These are phyloP conservation scores for Entomobrya multifasciata DNA, from an alignment of 2,888 invertebrate species.

Conservation along the genomic window DNA sequence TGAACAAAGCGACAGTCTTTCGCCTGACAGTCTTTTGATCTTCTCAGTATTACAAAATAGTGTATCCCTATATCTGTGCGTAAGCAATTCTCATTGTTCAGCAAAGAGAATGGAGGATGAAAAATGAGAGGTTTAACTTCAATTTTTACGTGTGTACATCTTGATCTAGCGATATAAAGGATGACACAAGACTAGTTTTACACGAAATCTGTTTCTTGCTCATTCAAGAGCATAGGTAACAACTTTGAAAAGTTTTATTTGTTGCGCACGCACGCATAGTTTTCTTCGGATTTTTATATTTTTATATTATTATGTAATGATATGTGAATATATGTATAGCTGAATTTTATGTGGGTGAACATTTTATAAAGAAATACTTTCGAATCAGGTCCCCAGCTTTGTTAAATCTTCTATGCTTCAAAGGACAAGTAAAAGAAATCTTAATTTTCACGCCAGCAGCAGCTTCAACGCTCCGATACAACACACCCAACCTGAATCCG, in stretches of 20 bases:
- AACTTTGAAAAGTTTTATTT: not conserved
- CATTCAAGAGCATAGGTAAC: not conserved
- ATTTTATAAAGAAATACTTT: not conserved
- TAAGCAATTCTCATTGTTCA: not conserved
- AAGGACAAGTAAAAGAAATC: constrained; percentile 22
- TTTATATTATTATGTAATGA: not conserved
- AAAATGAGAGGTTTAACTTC: constrained; percentile 23
- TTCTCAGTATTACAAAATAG: constrained; percentile 3
- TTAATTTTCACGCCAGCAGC: constrained; percentile 47
- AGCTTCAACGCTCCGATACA: not conserved
- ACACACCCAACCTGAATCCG: not conserved
- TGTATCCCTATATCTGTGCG: not conserved
- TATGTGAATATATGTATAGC: not conserved
- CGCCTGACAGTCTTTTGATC: constrained; percentile 19
- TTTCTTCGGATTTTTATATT: not conserved
- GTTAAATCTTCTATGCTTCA: constrained; percentile 32
- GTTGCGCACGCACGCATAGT: not conserved
- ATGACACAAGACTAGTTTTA: too few relatives aligned
- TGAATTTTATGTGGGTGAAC: not conserved
- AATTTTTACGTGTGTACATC: not conserved
- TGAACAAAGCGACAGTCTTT: constrained; percentile 5
- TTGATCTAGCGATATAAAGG: not conserved
- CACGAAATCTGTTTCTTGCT: not conserved
- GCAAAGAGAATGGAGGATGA: not conserved
- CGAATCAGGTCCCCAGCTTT: constrained; percentile 42